These are phyloP conservation scores for Lytechinus variegatus DNA, from an alignment of 35 echinoderm and acorn worm genomes.

Conservation along the genomic window DNA sequence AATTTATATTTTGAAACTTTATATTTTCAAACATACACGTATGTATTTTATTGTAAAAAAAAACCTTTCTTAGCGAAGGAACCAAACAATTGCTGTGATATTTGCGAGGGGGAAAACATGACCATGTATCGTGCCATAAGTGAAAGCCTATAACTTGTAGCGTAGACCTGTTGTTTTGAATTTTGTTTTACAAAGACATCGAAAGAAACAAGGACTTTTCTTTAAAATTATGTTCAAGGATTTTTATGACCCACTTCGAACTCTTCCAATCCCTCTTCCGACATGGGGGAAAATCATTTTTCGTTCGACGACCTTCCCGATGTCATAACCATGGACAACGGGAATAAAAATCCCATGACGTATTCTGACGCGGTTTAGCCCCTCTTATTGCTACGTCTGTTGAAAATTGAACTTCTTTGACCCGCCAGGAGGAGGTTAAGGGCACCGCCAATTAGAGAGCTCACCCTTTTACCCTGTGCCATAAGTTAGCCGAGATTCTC, in stretches of 20 bases:
- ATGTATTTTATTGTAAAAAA: too few species aligned
- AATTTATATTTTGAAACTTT: too few species aligned
- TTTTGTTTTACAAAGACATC: not conserved
- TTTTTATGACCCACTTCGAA: not conserved
- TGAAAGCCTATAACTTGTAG: too few species aligned
- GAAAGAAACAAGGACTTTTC: not conserved
- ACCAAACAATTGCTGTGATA: too few species aligned
- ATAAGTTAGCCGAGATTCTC: not conserved
- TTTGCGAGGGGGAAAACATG: too few species aligned
- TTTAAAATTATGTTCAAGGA: not conserved
- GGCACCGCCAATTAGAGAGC: not conserved
- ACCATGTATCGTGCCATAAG: too few species aligned
- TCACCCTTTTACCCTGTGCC: not conserved
- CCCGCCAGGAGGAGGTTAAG: not conserved
- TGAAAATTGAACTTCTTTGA: not conserved
- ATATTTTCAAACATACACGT: too few species aligned
- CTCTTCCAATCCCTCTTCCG: not conserved
- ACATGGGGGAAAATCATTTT: not conserved
- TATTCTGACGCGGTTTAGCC: not conserved
- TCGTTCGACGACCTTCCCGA: not conserved
- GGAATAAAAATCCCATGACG: not conserved
- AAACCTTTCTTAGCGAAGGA: too few species aligned
- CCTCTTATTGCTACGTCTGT: too few species aligned
- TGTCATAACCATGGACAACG: not conserved
- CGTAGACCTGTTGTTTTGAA: not conserved